These are phyloP conservation scores for Apostichopus leukothele DNA, from an alignment of 53 echinoderm and acorn worm genomes.

Conservation along the genomic window DNA sequence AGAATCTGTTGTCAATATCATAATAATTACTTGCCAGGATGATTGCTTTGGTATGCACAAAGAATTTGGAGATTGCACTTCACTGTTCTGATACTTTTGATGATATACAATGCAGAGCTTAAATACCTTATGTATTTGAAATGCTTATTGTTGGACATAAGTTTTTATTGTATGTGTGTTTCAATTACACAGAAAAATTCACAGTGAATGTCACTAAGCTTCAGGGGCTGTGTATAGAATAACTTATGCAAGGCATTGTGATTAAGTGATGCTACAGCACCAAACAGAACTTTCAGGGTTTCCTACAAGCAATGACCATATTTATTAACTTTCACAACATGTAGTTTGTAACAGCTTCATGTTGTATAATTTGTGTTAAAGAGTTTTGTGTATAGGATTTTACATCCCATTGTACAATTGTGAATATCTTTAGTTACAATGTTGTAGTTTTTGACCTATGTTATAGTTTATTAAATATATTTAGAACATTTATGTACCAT, in stretches of 20 bases:
- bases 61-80: too few species aligned
- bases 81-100: too few species aligned
- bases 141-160: too few species aligned
- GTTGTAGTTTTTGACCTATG: slow-evolving; percentile 5
- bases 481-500: background rate
- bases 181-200: background rate
- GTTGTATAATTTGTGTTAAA: background rate
- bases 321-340: background rate
- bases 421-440: background rate
- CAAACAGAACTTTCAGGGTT: background rate
- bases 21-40: too few species aligned
- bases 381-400: background rate
- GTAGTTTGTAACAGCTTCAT: background rate
- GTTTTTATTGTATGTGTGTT: background rate
- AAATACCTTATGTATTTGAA: too few species aligned
- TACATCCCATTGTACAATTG: background rate
- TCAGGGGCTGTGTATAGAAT: slow-evolving; percentile 1
- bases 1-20: too few species aligned
- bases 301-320: background rate
- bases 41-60: too few species aligned
- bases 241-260: background rate
- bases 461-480: slow-evolving; percentile 3
- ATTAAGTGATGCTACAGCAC: background rate
- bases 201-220: background rate
- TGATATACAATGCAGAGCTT: too few species aligned